Base-by-base conservation (phyloP, 2,888 invertebrate species). In the Drosophila pegasa region DNA sequence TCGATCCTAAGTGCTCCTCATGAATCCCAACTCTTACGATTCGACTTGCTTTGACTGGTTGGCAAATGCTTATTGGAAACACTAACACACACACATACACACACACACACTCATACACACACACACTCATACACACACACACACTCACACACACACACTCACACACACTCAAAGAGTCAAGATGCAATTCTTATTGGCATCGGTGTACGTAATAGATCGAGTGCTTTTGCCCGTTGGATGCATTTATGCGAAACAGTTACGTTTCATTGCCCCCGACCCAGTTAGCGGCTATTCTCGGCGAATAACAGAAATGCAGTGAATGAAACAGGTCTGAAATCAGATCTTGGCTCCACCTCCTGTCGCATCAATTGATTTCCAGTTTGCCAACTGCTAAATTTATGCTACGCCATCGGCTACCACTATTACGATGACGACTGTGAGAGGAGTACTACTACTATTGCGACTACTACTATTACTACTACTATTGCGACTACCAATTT, bases 221-320 rank as follows among this genome's bases (percentile, higher is more conserved):
- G 48, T 55, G 63, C 41, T 51, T 31, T 45, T 29, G 63, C 45
- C 54, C 51, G 56, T 37, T 75, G 56, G 63, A 85, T 80, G 89
- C 80, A 86, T 60, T 78, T 77, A 80, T 75, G 81, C 85, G 80
- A 84, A 87, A 77, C 90, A 90, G 89, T 88, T 82, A 87, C 81
- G 80, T 85, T 90, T 91, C 90, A 90, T 89, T 91, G 80, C 48
- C 78, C 52, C 74, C 87, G 85, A 87, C 80, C 80, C 87, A 88
- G 81, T 90, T 94, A 71, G 71, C 61, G 57, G 51, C 52, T 43
- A 48, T 68, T 75, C 70, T 69, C 60, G 70, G 38, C 51, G 59
- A 50, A 59, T 66, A 51, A 6, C 73, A 73, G 31, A 43, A 58
- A 48, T 59, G 51, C 76, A 59, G 48, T 54, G 69, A 75, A 47